Evolutionary conservation across 2,888 invertebrate genomes (phyloP), one percentile per base, ranked within the genome.

Genomic region (Hyppa rectilinea): DNA sequence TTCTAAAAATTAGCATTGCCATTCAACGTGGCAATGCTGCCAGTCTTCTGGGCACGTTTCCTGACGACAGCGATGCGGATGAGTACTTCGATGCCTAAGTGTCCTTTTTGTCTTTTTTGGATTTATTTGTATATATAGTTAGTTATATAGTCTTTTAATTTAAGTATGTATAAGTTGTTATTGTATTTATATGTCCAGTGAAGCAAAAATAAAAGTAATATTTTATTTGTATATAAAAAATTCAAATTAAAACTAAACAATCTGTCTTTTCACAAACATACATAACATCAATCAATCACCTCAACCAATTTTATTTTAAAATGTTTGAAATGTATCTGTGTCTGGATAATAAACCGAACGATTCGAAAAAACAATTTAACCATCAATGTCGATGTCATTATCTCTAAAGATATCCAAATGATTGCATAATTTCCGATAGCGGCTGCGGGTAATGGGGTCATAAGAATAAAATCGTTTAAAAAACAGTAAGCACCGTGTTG

Each of bases 381-480:
- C 29, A 2, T 29, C 47, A 47, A 59, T 29, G 10, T 59, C 29
- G 14, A 23, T 43, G 31, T 47, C 31, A 50, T 62, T 49, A 62
- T 62, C 50, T 61, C 23, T 40, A 50, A 29, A 79, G 26, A 58
- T 45, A 55, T 64, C 38, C 23, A 26, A 80, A 50, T 36, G 59
- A 65, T 80, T 75, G 53, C 69, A 53, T 63, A 43, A 80, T 65
- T 45, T 34, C 36, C 52, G 65, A 77, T 72, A 77, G 55, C 56
- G 29, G n/a, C 47, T 58, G 61, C 31, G 47, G 40, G n/a, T 60
- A 75, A 53, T 80, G n/a, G 61, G 58, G 56, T 29, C 64, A 64
- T 69, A 65, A 61, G 63, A 74, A 79, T 67, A 61, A 72, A 76
- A 78, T 10, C 31, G 31, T 61, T 61, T 61, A 53, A 60, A n/a